Evolutionary conservation across 2,888 invertebrate species (phyloP), one percentile per base, ranked within the genome.

Genomic region (Junonia oenone): DNA sequence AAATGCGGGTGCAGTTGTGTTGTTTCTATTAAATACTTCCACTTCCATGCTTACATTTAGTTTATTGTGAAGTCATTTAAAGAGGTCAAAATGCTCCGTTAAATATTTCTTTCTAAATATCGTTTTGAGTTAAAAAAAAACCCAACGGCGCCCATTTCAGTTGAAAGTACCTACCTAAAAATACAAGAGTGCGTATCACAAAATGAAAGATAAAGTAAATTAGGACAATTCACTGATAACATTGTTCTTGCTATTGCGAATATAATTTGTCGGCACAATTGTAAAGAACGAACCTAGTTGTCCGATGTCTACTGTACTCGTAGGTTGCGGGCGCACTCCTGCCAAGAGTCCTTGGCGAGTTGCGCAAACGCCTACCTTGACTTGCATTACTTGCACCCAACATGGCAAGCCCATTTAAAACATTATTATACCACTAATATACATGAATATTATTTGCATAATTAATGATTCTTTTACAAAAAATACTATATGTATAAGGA

Each of bases 311-410:
- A 51, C 40, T n/a, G n/a, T n/a, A n/a, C n/a, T n/a, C 47, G 40
- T 46, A 43, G 37, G 31, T 53, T 43, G 43, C 29, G 33, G 45
- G 48, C n/a, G 13, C 48, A 45, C 46, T 52, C 51, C 51, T 50
- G 55, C 49, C 29, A 67, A 63, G 38, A 70, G 73, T 74, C 70
- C 72, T 75, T 73, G 69, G 65, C 58, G 53, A 59, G 69, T 82
- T 84, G 77, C 75, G 78, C 71, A 80, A 81, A 67, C 66, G 67
- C 68, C 75, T 72, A 81, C 81, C 81, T 83, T 84, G 83, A 83
- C 76, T 78, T 74, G 81, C 72, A 78, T 76, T 75, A 69, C 76
- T 71, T 76, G 72, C 69, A 71, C 74, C 71, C 65, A 75, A 75
- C 71, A 73, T 70, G 71, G 76, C 61, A 56, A 63, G 68, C 63